Percentiles rank a stretch among this genome's conserved stretches.
phyloP scores from a whole-genome alignment of 2,113 vertebrate genomes.

The Psephotus haematonotus region DNA sequence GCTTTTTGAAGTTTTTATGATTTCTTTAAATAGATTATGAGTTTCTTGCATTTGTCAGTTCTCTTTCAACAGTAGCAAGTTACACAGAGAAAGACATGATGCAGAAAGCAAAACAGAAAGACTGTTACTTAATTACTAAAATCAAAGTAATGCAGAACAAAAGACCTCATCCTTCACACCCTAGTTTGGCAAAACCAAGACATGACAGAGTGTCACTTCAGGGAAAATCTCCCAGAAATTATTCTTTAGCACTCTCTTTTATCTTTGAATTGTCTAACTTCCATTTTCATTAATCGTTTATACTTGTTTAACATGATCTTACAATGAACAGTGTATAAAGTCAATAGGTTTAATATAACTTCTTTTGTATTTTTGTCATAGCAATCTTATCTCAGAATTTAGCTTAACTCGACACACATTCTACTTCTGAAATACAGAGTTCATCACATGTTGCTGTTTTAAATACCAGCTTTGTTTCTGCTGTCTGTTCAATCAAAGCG shows the following conservation, averaged over 20 bases:
- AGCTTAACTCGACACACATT: not conserved
- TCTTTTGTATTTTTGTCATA: not conserved
- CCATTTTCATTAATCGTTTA: not conserved
- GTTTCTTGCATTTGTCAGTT: not conserved
- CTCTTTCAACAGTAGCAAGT: not conserved
- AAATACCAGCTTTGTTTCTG: not conserved
- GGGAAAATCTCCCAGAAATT: not conserved
- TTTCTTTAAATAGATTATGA: not conserved
- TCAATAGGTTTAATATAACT: not conserved
- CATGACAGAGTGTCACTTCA: not conserved
- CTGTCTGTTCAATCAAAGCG: not conserved
- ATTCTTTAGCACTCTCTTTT: not conserved
- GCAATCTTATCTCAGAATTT: not conserved
- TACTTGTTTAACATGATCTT: not conserved
- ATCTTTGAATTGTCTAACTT: not conserved
- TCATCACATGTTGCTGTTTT: not conserved
- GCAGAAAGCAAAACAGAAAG: not conserved
- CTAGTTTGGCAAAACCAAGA: not conserved
- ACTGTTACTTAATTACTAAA: not conserved
- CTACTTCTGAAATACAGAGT: not conserved
- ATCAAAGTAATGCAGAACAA: conserved; percentile 7
- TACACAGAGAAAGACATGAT: not conserved
- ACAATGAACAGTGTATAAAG: not conserved
- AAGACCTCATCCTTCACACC: not conserved
- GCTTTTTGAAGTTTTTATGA: not conserved